A percentile compares a stretch with the other conserved stretches of the same genome.
Evolutionary conservation across 1,140 invertebrate genomes (phyloP).

Genomic region (Drosophila seguyi): DNA sequence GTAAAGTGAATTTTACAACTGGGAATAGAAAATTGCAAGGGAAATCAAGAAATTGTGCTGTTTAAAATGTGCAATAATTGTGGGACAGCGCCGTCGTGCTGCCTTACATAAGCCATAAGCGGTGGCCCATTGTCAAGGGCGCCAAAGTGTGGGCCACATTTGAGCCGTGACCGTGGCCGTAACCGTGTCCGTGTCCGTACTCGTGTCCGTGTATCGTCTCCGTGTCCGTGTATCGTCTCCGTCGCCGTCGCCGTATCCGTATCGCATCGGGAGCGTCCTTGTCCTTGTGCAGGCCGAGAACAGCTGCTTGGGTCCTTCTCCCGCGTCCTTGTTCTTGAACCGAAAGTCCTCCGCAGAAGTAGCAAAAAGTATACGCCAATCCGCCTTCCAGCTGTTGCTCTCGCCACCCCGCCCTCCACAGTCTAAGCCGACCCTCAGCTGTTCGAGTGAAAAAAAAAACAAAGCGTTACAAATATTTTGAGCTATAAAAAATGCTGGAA

Average conservation of each 20-base stretch:
- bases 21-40: not conserved
- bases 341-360: slow-evolving; percentile 15
- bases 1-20: slow-evolving; percentile 14
- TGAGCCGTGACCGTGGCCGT: slow-evolving; percentile 53
- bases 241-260: slow-evolving; percentile 1
- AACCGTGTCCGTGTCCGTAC: slow-evolving; percentile 23
- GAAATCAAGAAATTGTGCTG: slow-evolving; percentile 8
- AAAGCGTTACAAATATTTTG: not conserved
- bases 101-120: slow-evolving; percentile 50
- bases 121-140: slow-evolving; percentile 57
- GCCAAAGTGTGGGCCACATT: slow-evolving; percentile 52
- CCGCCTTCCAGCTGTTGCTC: slow-evolving; percentile 46
- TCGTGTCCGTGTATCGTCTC: slow-evolving; percentile 30
- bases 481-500: slow-evolving; percentile 13
- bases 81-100: slow-evolving; percentile 39
- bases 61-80: slow-evolving; percentile 55
- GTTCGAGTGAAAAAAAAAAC: slow-evolving; percentile 8
- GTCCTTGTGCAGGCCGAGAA: slow-evolving; percentile 80
- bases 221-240: not conserved
- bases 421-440: slow-evolving; percentile 30
- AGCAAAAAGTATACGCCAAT: slow-evolving; percentile 3
- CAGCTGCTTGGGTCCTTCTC: slow-evolving; percentile 70
- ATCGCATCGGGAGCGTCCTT: slow-evolving; percentile 57
- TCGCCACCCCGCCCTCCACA: not conserved
- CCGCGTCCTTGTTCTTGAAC: slow-evolving; percentile 49